These are phyloP conservation scores for Pristionchus exspectatus DNA, from an alignment of 2,888 invertebrate species.

Conservation along the genomic window DNA sequence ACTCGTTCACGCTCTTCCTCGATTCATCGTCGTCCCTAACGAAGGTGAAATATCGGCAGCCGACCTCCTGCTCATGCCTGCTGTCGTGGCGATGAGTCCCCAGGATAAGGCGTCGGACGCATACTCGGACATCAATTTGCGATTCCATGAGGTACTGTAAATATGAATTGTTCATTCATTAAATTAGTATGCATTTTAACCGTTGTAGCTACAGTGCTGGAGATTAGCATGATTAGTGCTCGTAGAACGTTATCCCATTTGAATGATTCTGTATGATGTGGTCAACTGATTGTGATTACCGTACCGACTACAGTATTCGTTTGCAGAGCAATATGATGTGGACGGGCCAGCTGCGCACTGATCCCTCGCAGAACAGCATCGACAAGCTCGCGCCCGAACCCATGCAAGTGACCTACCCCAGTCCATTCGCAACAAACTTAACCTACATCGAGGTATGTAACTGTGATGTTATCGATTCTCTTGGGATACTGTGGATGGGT, in stretches of 20 bases:
- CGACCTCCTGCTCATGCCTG: not conserved
- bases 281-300: not conserved
- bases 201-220: too few species aligned
- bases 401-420: not conserved
- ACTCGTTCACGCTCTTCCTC: constrained; percentile 64
- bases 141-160: constrained; percentile 39
- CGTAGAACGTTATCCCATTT: not conserved
- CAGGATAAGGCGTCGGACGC: not conserved
- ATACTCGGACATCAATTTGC: constrained; percentile 36
- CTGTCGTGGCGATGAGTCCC: not conserved
- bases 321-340: constrained; percentile 20
- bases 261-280: not conserved
- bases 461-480: not conserved
- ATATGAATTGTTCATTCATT: too few species aligned
- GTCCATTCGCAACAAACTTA: not conserved
- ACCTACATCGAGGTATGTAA: constrained; percentile 25
- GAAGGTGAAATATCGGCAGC: constrained; percentile 62
- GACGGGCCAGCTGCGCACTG: constrained; percentile 41
- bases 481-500: not conserved
- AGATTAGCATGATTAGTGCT: not conserved
- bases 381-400: not conserved
- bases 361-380: not conserved
- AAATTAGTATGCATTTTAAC: too few species aligned
- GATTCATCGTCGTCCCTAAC: constrained; percentile 75
- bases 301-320: not conserved